Evolutionary conservation across 2,888 invertebrate species (phyloP).

Genomic region (Limulus polyphemus): DNA sequence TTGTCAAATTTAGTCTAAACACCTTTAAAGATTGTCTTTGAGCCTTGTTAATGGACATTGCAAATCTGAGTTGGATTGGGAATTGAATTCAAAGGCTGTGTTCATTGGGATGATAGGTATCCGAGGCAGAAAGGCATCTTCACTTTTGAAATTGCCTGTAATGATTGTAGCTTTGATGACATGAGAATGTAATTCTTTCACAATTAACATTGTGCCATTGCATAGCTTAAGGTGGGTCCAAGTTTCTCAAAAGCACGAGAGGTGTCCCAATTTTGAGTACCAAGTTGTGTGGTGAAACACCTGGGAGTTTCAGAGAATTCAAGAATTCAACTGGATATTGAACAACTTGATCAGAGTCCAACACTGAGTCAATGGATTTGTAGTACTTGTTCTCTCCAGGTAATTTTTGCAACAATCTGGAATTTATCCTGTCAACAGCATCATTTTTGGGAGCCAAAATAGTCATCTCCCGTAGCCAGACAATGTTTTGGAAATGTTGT

Average conservation of each 20-base stretch:
- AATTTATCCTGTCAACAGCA: not conserved
- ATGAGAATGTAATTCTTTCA: constrained; percentile 22
- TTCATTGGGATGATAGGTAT: constrained; percentile 14
- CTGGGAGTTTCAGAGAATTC: constrained; percentile 16
- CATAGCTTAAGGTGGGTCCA: constrained; percentile 20
- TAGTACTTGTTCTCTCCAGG: constrained; percentile 8
- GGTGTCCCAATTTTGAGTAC: constrained; percentile 12
- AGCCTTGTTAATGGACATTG: constrained; percentile 26
- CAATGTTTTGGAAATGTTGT: not conserved
- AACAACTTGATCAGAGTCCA: constrained; percentile 18
- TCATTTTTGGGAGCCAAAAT: not conserved
- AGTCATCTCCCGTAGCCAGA: not conserved
- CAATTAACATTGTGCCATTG: constrained; percentile 29
- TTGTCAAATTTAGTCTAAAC: constrained; percentile 15
- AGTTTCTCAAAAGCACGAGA: constrained; percentile 17
- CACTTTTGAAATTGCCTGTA: no score
- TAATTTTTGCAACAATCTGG: not conserved
- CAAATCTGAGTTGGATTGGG: constrained; percentile 21
- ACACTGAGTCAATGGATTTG: constrained; percentile 21
- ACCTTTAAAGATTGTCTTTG: constrained; percentile 23
- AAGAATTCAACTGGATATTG: constrained; percentile 16
- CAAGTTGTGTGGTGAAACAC: constrained; percentile 12
- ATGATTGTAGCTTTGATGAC: constrained; percentile 22
- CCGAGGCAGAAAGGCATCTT: constrained; percentile 19
- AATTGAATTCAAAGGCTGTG: constrained; percentile 20